Base-by-base conservation (phyloP, 1,140 invertebrate species). In the Drosophila murphyi region DNA sequence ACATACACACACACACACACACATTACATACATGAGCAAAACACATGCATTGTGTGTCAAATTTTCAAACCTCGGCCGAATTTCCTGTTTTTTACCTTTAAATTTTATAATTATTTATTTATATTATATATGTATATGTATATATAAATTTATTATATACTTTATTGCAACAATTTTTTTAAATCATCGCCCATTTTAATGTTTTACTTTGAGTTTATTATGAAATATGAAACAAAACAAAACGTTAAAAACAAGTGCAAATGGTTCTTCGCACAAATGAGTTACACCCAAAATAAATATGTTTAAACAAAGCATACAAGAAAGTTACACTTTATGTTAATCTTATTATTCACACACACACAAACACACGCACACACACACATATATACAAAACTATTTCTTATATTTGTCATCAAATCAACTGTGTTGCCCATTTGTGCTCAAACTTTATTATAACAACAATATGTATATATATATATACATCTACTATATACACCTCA, bases 21-120 rank as follows among this genome's bases (percentile, higher is more conserved):
- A 48, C n/a, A 55, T 12, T 39, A 69, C 39, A 68, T n/a, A 76
- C 35, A 48, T 20, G 54, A 12, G 35, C 68, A 20, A 63, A 47
- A 65, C 47, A 83, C 52, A 78, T 34, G 52, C 10, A 61, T 51
- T 74, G 57, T 76, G 68, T 76, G 61, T 65, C 41, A 67, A 80
- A 80, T 83, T 83, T 87, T 90, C 82, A 90, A 90, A 63, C 85
- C 75, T 91, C 82, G 91, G 91, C 90, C 91, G 90, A 89, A 92
- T 91, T 91, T 90, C 90, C 87, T 91, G 87, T 92, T 89, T 90
- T 90, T 82, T 91, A 60, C 64, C 48, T 73, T 80, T 82, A 59
- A 65, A 54, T 62, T 65, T 50, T 65, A 54, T 70, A 76, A 78
- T 59, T 69, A 72, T 68, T 73, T 76, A 74, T 68, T 83, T 60